Evolutionary conservation across 1,140 invertebrate genomes (phyloP), one percentile per base, ranked within the genome.

Genomic region (Leucophenga varia): DNA sequence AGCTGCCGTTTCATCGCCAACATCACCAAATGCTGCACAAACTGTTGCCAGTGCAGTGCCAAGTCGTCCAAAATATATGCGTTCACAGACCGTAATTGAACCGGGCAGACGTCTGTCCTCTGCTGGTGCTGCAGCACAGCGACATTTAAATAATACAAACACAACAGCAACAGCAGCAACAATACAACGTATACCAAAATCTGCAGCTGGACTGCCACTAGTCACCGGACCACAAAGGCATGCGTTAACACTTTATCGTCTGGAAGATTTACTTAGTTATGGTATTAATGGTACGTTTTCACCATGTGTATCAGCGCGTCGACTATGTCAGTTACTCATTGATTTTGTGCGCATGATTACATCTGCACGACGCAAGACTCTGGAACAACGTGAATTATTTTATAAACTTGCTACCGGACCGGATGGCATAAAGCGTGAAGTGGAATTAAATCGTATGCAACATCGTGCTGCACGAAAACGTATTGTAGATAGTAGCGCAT

Each of bases 341-440:
- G 86, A 89, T 70, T 92, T 92, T 76, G 88, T 87, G 1, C 81
- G 86, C 31, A 82, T 84, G 68, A 82, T 88, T 49, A 91, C 87
- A 17, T 84, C 85, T 3, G 90, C 89, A 1, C 90, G 92, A 57
- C 75, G 90, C 50, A 79, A 84, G 34, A 86, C 90, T 12, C 75
- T 93, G 13, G 90, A 93, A 73, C 89, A 93, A 63, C 81, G 82
- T 7, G 90, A 92, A 54, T 77, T 93, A 10, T 93, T 93, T 75
- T 83, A 81, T 18, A 80, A 84, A 49, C 72, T 86, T 13, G 77
- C 80, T 6, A 78, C 78, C 32, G 78, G 80, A 18, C 84, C 88
- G 47, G 85, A 88, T 59, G 81, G 86, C 43, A 76, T 80, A 32
- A 78, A 86, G 49, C 77, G 88, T 20, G 83, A 86, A 59, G 82